These are phyloP conservation scores for Psittacula cyanocephala DNA, from an alignment of 2,113 vertebrate species.

Conservation along the genomic window DNA sequence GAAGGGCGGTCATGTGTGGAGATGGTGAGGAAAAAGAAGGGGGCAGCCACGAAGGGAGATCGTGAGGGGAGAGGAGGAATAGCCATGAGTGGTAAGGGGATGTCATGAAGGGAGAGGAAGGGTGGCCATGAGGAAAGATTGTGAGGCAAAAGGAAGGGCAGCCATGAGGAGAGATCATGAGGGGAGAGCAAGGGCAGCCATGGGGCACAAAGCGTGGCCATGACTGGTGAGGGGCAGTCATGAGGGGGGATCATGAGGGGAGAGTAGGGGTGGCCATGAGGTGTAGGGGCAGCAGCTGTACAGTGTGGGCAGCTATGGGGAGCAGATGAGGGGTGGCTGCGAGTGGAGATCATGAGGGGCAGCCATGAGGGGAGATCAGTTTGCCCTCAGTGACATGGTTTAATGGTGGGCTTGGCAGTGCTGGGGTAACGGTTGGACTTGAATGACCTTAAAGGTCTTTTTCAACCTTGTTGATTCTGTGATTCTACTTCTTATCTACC, in stretches of 20 bases:
- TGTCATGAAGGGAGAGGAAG: neutral
- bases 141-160: neutral
- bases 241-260: neutral
- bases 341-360: neutral
- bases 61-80: neutral
- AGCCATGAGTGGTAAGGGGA: no score
- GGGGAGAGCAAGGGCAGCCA: neutral
- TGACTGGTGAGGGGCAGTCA: neutral
- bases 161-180: neutral
- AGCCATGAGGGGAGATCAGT: neutral
- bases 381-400: neutral
- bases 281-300: neutral
- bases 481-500: neutral
- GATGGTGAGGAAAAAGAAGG: neutral
- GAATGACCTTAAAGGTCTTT: neutral
- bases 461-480: neutral
- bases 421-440: neutral
- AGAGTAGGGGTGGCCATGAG: neutral
- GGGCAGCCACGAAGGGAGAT: neutral
- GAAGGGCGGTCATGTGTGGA: neutral
- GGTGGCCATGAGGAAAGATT: no score
- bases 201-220: neutral
- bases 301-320: neutral
- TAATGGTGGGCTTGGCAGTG: neutral
- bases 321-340: neutral